A percentile compares a stretch with the other conserved stretches of the same genome.
Evolutionary conservation across 2,113 vertebrate genomes (phyloP).

Genomic region (Prunella fulvescens): DNA sequence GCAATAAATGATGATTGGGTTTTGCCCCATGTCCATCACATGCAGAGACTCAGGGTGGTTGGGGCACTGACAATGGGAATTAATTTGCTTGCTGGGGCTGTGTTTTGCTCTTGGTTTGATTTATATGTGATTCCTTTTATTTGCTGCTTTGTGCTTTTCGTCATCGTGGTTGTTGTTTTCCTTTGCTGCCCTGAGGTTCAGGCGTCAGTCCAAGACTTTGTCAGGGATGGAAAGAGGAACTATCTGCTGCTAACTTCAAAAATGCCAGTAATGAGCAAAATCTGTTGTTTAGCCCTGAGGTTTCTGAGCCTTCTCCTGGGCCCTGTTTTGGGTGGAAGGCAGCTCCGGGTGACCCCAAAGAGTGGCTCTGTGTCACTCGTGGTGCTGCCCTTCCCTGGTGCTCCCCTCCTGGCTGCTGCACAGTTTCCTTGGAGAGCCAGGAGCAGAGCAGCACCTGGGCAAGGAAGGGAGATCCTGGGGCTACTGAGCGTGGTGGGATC

Average conservation of each 20-base stretch:
- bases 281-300: neutral
- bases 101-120: slow-evolving; percentile 5
- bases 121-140: neutral
- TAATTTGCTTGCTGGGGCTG: neutral
- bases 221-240: neutral
- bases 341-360: neutral
- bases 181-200: neutral
- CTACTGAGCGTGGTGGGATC: neutral
- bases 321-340: neutral
- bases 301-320: neutral
- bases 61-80: neutral
- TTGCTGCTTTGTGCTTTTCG: neutral
- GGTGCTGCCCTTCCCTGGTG: rapidly evolving
- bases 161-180: neutral
- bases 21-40: rapidly evolving
- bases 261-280: neutral
- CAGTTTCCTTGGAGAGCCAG: neutral
- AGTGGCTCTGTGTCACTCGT: neutral
- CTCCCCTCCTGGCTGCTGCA: neutral
- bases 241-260: neutral
- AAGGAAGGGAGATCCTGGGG: neutral
- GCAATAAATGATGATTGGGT: neutral
- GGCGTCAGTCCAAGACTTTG: neutral
- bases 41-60: neutral
- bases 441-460: neutral